These are phyloP conservation scores for Galago senegalensis DNA, from an alignment of 2,797 vertebrate species.

Conservation along the genomic window DNA sequence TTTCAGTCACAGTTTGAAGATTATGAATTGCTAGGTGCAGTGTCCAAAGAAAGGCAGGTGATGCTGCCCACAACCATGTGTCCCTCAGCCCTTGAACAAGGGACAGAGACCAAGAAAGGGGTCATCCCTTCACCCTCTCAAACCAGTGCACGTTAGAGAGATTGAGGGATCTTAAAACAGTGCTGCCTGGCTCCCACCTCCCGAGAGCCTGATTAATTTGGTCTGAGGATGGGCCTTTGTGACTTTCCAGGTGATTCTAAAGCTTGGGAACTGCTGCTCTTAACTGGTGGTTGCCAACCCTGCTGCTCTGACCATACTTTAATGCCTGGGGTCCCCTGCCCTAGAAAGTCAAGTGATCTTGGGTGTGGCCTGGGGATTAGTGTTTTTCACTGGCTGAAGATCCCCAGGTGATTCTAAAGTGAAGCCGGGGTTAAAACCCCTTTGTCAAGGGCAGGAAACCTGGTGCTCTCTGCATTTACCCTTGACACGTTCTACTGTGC, in stretches of 20 bases:
- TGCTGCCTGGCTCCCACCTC: not conserved
- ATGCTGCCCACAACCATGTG: not conserved
- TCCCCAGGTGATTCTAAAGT: not conserved
- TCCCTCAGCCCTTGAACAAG: not conserved
- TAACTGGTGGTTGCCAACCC: not conserved
- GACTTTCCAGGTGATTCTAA: not conserved
- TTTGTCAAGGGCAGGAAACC: not conserved
- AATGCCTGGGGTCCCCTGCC: accelerated
- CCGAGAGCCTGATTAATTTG: not conserved
- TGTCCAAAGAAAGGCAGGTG: not conserved
- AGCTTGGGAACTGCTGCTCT: not conserved
- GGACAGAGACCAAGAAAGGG: not conserved
- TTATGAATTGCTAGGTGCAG: not conserved
- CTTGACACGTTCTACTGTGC: not conserved
- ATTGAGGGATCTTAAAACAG: not conserved
- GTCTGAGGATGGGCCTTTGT: not conserved
- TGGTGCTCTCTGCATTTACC: not conserved
- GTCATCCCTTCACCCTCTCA: not conserved
- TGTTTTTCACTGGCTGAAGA: not conserved
- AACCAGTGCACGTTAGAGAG: not conserved
- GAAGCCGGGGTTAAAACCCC: not conserved
- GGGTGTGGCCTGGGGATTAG: not conserved
- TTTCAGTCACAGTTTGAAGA: not conserved
- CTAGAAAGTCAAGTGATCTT: not conserved
- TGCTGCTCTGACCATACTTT: not conserved